Evolutionary conservation across 2,113 vertebrate genomes (phyloP).

Genomic region (Rhinichthys klamathensis): DNA sequence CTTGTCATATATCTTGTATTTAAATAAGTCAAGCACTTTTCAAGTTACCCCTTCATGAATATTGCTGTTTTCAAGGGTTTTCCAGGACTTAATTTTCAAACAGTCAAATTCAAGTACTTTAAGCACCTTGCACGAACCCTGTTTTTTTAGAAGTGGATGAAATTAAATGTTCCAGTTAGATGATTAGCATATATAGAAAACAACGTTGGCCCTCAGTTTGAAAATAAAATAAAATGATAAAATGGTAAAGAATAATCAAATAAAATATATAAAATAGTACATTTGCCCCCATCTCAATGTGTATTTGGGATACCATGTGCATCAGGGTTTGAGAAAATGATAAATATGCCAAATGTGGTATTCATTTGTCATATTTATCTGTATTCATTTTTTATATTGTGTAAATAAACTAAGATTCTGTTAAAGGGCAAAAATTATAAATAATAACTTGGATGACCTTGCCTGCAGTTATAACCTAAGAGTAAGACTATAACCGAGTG

Average conservation of each 20-base stretch:
- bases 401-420: background rate
- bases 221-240: background rate
- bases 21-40: too few relatives aligned
- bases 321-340: background rate
- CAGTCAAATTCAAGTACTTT: too few relatives aligned
- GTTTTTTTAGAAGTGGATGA: background rate
- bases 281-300: background rate
- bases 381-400: background rate
- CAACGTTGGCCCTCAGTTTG: background rate
- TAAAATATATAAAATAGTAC: background rate
- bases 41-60: too few relatives aligned
- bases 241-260: background rate
- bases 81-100: too few relatives aligned
- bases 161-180: background rate
- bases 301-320: background rate
- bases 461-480: constrained; percentile 18
- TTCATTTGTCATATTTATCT: background rate
- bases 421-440: constrained; percentile 9
- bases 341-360: background rate
- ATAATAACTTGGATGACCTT: constrained; percentile 31
- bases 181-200: background rate
- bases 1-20: too few relatives aligned
- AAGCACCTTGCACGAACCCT: too few relatives aligned
- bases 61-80: too few relatives aligned
- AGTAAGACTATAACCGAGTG: background rate